Percentiles rank a stretch among this genome's conserved stretches.
phyloP scores from a whole-genome alignment of 2,113 vertebrate species.

The Piliocolobus tephrosceles region DNA sequence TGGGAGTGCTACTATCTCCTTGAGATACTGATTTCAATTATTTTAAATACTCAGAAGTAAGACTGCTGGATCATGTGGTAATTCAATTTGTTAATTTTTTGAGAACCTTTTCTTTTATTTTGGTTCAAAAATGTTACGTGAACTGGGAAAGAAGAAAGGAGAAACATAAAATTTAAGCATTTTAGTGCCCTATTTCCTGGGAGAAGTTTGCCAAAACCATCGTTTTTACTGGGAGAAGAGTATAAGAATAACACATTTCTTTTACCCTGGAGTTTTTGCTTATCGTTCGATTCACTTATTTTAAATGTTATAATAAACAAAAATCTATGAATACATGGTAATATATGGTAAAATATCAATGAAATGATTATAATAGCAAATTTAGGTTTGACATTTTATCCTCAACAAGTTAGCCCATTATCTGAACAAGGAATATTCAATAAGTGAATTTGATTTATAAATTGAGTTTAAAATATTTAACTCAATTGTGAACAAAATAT shows the following conservation, averaged over 20 bases:
- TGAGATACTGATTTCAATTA: background rate
- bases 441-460: background rate
- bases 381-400: background rate
- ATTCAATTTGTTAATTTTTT: background rate
- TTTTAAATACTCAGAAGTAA: background rate
- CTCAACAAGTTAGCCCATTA: background rate
- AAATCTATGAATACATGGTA: background rate
- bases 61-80: background rate
- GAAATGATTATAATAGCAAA: background rate
- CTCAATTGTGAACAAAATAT: background rate
- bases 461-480: background rate
- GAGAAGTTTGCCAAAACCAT: background rate
- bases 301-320: background rate
- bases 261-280: background rate
- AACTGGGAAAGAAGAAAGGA: background rate
- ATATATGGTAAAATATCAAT: background rate
- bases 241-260: background rate
- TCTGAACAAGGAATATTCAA: constrained; percentile 7
- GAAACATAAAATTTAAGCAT: background rate
- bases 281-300: background rate
- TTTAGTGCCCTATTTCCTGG: background rate
- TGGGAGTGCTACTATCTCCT: background rate
- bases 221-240: background rate
- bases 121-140: background rate
- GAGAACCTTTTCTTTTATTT: background rate